Evolutionary conservation across 2,888 invertebrate genomes (phyloP).

Genomic region (Exocentrus adspersus): DNA sequence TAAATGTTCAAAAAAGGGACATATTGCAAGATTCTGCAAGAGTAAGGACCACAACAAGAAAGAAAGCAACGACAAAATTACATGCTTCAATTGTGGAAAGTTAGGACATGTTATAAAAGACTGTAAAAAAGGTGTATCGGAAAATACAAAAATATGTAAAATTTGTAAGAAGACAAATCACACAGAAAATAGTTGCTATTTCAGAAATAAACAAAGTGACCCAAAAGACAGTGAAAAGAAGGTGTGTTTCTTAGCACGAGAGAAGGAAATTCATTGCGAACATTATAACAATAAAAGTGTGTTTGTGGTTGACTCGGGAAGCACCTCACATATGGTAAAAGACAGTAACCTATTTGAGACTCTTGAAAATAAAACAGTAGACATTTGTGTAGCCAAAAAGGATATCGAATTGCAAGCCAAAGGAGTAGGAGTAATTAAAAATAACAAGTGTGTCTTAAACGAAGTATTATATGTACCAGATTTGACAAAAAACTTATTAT

Average conservation of each 20-base stretch:
- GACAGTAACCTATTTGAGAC: slow-evolving; percentile 14
- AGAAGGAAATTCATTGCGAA: not conserved
- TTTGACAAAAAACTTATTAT: slow-evolving; percentile 49
- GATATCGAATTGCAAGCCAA: slow-evolving; percentile 26
- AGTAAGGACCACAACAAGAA: not conserved
- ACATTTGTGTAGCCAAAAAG: slow-evolving; percentile 35
- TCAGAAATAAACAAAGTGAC: slow-evolving; percentile 13
- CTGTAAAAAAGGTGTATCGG: slow-evolving; percentile 10
- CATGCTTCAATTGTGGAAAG: slow-evolving; percentile 28
- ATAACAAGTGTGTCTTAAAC: slow-evolving; percentile 33
- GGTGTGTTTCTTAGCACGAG: slow-evolving; percentile 16
- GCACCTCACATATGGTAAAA: slow-evolving; percentile 31
- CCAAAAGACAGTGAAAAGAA: not conserved
- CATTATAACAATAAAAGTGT: not conserved
- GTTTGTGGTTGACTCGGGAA: slow-evolving; percentile 32
- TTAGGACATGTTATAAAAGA: slow-evolving; percentile 22
- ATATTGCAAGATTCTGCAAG: not conserved
- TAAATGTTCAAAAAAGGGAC: slow-evolving; percentile 6
- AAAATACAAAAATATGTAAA: too few species aligned
- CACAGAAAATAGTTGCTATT: slow-evolving; percentile 28
- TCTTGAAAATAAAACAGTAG: slow-evolving; percentile 1
- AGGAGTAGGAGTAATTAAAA: slow-evolving; percentile 28
- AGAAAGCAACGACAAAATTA: slow-evolving; percentile 4
- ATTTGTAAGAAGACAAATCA: slow-evolving; percentile 34
- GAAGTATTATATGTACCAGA: slow-evolving; percentile 46